Evolutionary conservation across 2,888 invertebrate species (phyloP).

Genomic region (Apamea sordens): DNA sequence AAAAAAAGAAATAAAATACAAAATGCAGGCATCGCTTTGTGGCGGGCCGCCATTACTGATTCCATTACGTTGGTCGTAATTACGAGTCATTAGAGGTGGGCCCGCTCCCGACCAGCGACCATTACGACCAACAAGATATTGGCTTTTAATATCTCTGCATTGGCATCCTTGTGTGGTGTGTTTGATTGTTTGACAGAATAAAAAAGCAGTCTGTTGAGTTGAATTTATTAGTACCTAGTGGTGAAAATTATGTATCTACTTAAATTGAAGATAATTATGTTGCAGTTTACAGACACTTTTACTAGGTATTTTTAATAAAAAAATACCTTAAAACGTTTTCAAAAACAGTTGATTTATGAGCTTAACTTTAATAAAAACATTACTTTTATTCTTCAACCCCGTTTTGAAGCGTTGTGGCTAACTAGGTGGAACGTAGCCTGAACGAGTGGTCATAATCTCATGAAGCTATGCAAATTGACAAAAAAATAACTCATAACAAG

Average conservation of each 20-base stretch:
- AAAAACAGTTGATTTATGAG: not conserved
- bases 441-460: not conserved
- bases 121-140: conserved; percentile 79
- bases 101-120: conserved; percentile 77
- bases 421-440: not conserved
- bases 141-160: conserved; percentile 83
- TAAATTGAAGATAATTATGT: not conserved
- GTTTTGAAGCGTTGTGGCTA: not conserved
- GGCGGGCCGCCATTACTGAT: conserved; percentile 84
- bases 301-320: not conserved
- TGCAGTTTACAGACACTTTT: not conserved
- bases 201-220: conserved; percentile 26
- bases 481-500: not conserved
- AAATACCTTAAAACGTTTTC: not conserved
- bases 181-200: conserved; percentile 60
- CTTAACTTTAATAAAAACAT: not conserved
- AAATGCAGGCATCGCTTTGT: conserved; percentile 85
- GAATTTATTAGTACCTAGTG: conserved; percentile 2
- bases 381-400: not conserved
- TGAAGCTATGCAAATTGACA: conserved; percentile 4
- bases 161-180: conserved; percentile 67
- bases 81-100: conserved; percentile 86
- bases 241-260: not conserved
- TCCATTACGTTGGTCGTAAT: conserved; percentile 87
- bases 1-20: conserved; percentile 77